Evolutionary conservation across 2,888 invertebrate genomes (phyloP).

Genomic region (Rhagonycha fulva): DNA sequence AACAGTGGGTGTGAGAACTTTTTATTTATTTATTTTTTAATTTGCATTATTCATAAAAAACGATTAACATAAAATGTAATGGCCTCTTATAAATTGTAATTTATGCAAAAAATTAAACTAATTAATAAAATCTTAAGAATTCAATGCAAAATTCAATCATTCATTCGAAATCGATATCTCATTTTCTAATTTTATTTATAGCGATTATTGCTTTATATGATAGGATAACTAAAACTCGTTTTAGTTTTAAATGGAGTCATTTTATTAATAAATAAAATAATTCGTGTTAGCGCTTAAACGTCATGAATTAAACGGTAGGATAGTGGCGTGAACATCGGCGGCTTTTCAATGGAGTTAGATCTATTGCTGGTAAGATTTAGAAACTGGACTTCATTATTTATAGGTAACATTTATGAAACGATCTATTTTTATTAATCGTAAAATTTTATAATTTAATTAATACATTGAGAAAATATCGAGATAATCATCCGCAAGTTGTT

Average conservation of each 20-base stretch:
- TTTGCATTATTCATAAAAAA: constrained; percentile 4
- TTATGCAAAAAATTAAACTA: neutral
- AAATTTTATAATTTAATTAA: neutral
- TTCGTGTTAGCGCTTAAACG: constrained; percentile 13
- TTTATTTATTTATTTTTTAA: neutral
- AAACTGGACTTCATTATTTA: constrained; percentile 18
- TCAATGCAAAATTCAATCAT: neutral
- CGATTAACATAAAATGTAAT: neutral
- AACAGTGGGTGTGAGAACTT: constrained; percentile 2
- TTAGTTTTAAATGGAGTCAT: neutral
- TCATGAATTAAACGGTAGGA: constrained; percentile 18
- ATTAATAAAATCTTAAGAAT: neutral
- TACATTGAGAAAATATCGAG: neutral
- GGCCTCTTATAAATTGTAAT: neutral
- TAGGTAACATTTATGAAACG: constrained; percentile 15
- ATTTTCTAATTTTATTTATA: constrained; percentile 3
- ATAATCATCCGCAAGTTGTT: neutral
- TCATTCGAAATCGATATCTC: neutral
- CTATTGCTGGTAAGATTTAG: neutral
- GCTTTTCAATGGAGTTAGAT: constrained; percentile 11
- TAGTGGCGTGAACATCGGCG: constrained; percentile 17
- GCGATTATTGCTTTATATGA: neutral
- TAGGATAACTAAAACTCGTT: neutral
- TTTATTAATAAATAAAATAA: constrained; percentile 22
- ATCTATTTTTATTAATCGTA: constrained; percentile 2